Evolutionary conservation across 2,888 invertebrate species (phyloP).

Genomic region (Cheilosia variabilis): DNA sequence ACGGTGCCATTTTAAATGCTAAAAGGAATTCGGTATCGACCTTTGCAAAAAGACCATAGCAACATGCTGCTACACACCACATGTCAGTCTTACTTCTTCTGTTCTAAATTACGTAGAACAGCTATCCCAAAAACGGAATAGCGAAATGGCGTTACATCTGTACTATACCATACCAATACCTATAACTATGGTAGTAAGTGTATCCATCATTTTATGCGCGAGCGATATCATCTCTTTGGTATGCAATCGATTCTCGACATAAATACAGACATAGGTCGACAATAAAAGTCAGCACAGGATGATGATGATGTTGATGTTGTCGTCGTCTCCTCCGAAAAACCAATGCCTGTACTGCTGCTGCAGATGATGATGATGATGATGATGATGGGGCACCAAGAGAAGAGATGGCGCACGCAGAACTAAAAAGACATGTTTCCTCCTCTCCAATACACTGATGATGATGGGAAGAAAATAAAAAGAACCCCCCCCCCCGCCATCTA

Average conservation of each 20-base stretch:
- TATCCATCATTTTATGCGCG: slow-evolving; percentile 68
- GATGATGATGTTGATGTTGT: slow-evolving; percentile 74
- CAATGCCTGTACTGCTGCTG: slow-evolving; percentile 33
- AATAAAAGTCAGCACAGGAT: slow-evolving; percentile 74
- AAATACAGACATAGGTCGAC: slow-evolving; percentile 75
- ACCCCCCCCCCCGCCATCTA: slow-evolving; percentile 17
- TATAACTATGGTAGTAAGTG: slow-evolving; percentile 2
- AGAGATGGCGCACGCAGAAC: slow-evolving; percentile 73
- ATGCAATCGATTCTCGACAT: slow-evolving; percentile 73
- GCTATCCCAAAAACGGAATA: no score
- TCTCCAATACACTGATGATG: slow-evolving; percentile 33
- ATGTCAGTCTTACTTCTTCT: no score
- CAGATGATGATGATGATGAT: slow-evolving; percentile 67
- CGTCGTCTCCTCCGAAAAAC: slow-evolving; percentile 36
- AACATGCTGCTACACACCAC: slow-evolving; percentile 9
- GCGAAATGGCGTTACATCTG: slow-evolving; percentile 29
- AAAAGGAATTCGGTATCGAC: accelerated
- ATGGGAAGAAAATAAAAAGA: slow-evolving; percentile 31
- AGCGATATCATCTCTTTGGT: slow-evolving; percentile 58
- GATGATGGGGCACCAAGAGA: slow-evolving; percentile 74
- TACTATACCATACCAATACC: slow-evolving; percentile 12
- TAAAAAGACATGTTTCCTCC: slow-evolving; percentile 68
- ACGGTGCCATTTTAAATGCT: not conserved
- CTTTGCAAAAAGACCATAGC: not conserved
- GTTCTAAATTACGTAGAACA: no score